Conservation (phyloP, 1,140 invertebrate genomes). For the Drosophila kikkawai region DNA sequence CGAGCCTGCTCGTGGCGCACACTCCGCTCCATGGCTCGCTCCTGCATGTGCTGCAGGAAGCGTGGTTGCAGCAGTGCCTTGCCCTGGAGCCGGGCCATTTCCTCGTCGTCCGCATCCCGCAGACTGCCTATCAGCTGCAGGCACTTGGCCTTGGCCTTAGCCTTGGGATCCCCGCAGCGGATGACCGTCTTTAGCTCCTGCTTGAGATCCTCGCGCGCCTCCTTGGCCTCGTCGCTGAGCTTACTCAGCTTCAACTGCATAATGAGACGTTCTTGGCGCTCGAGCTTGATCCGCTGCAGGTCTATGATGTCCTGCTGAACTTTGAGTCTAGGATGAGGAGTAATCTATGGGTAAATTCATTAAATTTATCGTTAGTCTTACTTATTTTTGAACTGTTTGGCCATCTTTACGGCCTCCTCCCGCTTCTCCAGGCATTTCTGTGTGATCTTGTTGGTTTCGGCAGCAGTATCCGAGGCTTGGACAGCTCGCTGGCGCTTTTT, state of each 20-base stretch:
- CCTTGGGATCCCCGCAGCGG: constrained; percentile 86
- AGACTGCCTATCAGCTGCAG: constrained; percentile 86
- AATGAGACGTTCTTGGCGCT: constrained; percentile 88
- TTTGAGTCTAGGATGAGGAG: constrained; percentile 85
- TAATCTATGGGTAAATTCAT: not conserved
- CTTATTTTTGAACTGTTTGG: constrained; percentile 83
- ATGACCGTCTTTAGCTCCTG: constrained; percentile 87
- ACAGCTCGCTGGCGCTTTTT: constrained; percentile 60
- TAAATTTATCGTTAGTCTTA: constrained; percentile 32
- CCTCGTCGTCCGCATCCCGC: constrained; percentile 79
- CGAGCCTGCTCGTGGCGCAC: constrained; percentile 87
- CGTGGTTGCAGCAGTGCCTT: constrained; percentile 87
- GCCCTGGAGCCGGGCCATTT: constrained; percentile 84
- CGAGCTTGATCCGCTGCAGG: constrained; percentile 87
- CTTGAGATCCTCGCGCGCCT: constrained; percentile 86
- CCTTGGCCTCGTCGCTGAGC: constrained; percentile 87
- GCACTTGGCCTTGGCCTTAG: constrained; percentile 87
- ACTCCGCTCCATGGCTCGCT: constrained; percentile 87
- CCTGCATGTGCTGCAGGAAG: constrained; percentile 88
- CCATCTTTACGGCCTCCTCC: constrained; percentile 55
- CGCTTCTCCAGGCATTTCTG: constrained; percentile 48
- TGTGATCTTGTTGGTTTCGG: constrained; percentile 21
- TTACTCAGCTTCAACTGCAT: constrained; percentile 88
- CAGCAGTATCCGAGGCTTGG: constrained; percentile 1
- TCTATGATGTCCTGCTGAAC: constrained; percentile 89